A percentile compares a stretch with the other conserved stretches of the same genome.
Conservation (phyloP, 2,888 invertebrate genomes). For the Lithophane socia region DNA sequence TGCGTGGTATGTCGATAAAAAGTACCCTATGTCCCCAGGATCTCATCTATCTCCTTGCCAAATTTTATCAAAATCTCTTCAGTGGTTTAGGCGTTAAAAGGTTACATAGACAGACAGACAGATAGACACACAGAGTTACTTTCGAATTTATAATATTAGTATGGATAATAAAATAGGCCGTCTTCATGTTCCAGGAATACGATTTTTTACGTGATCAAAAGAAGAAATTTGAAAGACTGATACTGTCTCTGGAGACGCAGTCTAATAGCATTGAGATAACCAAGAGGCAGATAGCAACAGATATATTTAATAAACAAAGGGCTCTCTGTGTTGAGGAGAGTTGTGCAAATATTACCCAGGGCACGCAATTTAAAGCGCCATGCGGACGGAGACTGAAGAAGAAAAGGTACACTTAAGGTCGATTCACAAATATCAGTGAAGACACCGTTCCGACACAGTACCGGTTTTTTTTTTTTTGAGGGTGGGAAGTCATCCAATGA, state of each 20-base stretch:
- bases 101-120: no score
- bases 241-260: slow-evolving; percentile 75
- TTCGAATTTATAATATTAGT: no score
- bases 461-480: no score
- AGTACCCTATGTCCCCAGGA: no score
- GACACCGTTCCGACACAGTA: no score
- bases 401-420: slow-evolving; percentile 68
- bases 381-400: slow-evolving; percentile 72
- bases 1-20: no score
- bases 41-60: no score
- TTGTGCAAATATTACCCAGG: slow-evolving; percentile 68
- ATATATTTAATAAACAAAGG: slow-evolving; percentile 78
- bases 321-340: slow-evolving; percentile 79
- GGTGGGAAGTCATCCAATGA: no score
- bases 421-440: no score
- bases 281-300: slow-evolving; percentile 76
- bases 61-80: no score
- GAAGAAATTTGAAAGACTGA: slow-evolving; percentile 79
- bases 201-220: slow-evolving; percentile 81
- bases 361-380: slow-evolving; percentile 48
- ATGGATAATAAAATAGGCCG: neutral
- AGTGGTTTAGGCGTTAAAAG: no score
- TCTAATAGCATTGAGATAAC: slow-evolving; percentile 74
- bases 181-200: slow-evolving; percentile 75
- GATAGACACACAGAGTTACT: no score